These are phyloP conservation scores for Puffinus mauretanicus DNA, from an alignment of 2,113 vertebrate genomes.

Conservation along the genomic window DNA sequence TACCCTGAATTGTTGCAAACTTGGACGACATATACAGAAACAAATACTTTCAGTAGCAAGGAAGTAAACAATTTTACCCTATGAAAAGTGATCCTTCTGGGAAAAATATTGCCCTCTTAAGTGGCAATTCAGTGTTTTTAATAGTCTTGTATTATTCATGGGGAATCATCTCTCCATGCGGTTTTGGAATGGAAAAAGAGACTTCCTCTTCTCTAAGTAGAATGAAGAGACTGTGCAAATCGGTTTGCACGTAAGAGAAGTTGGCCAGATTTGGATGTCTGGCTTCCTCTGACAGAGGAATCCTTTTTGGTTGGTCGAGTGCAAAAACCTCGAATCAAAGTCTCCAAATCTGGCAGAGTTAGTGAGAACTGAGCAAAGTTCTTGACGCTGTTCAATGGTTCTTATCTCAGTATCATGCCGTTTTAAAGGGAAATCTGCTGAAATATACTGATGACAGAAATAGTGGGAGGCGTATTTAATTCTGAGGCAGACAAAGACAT, in stretches of 20 bases:
- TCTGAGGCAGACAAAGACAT: not conserved
- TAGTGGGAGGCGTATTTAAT: not conserved
- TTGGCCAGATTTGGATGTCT: not conserved
- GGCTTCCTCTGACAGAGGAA: not conserved
- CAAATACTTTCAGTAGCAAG: not conserved
- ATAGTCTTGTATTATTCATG: slow-evolving; percentile 19
- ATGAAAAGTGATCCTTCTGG: slow-evolving; percentile 10
- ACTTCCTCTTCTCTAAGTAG: not conserved
- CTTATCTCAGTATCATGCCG: not conserved
- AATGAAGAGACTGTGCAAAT: not conserved
- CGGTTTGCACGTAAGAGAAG: not conserved
- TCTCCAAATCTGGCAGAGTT: not conserved
- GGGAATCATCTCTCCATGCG: not conserved
- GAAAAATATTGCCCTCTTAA: not conserved
- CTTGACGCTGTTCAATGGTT: not conserved
- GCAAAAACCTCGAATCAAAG: not conserved
- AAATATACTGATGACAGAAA: not conserved
- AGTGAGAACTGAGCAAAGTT: not conserved
- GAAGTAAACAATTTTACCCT: not conserved
- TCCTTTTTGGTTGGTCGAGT: not conserved
- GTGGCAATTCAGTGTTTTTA: not conserved
- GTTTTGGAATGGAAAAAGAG: not conserved
- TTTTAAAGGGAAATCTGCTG: not conserved
- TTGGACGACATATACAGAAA: not conserved
- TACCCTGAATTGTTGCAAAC: not conserved